Evolutionary conservation across 64 coral and sea anemone species (phyloP), one percentile per base, ranked within the genome.

Genomic region (Montipora cactus): DNA sequence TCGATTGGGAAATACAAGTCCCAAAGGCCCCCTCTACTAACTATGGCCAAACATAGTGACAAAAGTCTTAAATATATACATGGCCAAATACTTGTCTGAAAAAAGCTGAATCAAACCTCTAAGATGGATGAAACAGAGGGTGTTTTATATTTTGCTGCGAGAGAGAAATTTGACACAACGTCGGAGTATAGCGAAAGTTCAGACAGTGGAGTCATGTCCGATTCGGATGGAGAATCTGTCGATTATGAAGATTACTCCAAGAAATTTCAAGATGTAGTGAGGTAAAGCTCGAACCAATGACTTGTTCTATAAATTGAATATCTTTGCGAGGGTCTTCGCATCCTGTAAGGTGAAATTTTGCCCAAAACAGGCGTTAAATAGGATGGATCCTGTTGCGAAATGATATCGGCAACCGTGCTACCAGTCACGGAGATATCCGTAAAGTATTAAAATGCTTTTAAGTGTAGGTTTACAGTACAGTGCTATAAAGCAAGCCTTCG

Each of bases 181-280:
- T 13, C 72, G 2, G 18, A 18, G 3, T 71, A 20, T 4, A 71
- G 18, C 13, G 82, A 72, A 70, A 72, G 47, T 19, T 86, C 62
- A 1, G 82, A 86, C 16, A 86, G 82, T 72, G 82, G 62, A 5
- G 71, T 86, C 18, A 19, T 71, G 15, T 68, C 59, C 61, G 82
- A 86, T 66, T 86, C 64, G 2, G 82, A 86, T 19, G 66, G 44
- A 6, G 82, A 86, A 11, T 71, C 82, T 50, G 18, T 72, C 5
- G 82, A 49, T 21, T 16, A 21, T 12, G 62, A 71, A 47, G 82
- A 86, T 67, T 72, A 22, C 8, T 70, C 1, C 8, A 86, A 11
- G 82, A 70, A 11, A 72, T 19, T 86, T 37, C 12, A 86, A 50
- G 64, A 86, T 8, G 46, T 13, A 0, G 22, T 86, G 44, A 86